Conservation (phyloP, 1,140 invertebrate genomes). For the Nasonia vitripennis region DNA sequence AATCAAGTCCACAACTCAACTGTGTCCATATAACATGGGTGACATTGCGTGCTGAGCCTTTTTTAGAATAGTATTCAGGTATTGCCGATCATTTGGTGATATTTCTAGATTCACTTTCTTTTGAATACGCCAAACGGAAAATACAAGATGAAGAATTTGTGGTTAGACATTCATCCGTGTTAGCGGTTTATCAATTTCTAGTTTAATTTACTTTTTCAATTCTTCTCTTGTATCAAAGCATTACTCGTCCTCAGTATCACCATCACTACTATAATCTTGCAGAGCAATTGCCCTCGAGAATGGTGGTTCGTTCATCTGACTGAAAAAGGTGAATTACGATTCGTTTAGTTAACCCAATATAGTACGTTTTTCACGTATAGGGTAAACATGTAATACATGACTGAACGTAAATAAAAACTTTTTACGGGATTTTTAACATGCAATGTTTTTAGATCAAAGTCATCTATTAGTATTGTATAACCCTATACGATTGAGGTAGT, state of each 20-base stretch:
- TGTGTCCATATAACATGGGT: neutral
- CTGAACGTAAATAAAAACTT: neutral
- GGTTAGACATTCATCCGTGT: conserved; percentile 44
- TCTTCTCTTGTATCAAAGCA: conserved; percentile 15
- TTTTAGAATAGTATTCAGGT: neutral
- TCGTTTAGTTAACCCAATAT: conserved; percentile 38
- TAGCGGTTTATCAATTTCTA: conserved; percentile 28
- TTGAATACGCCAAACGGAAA: conserved; percentile 7
- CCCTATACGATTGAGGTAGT: conserved; percentile 43
- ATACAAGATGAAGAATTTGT: conserved; percentile 18
- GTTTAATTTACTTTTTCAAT: conserved; percentile 14
- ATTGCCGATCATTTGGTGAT: conserved; percentile 19
- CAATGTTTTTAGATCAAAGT: neutral
- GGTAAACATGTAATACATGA: conserved; percentile 43
- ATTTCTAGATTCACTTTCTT: neutral
- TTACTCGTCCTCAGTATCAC: conserved; percentile 92
- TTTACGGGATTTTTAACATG: neutral
- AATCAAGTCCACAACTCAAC: conserved; percentile 3
- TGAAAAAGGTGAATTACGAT: conserved; percentile 71
- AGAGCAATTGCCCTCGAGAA: conserved; percentile 81
- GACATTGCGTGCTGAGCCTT: neutral
- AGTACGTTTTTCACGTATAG: neutral
- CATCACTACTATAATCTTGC: conserved; percentile 90
- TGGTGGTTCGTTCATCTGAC: conserved; percentile 87
- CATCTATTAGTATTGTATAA: conserved; percentile 44